phyloP scores from a whole-genome alignment of 1,140 invertebrate genomes.

The Yoshiicerus persimilis region DNA sequence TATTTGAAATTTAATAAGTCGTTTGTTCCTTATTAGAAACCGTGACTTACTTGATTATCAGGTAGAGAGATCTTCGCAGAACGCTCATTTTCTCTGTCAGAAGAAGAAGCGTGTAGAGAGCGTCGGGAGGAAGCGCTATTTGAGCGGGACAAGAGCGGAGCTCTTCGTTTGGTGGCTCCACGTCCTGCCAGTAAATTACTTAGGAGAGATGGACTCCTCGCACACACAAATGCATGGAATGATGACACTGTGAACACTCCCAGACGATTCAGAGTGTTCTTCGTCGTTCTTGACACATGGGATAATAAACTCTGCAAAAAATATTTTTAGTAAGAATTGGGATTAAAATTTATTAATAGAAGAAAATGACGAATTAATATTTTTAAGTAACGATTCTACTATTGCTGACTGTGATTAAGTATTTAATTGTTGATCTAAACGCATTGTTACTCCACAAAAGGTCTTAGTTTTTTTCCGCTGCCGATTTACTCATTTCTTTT shows the following conservation, averaged over 20 bases:
- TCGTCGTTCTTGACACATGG: slow-evolving; percentile 91
- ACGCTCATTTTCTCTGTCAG: slow-evolving; percentile 81
- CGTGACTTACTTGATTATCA: slow-evolving; percentile 69
- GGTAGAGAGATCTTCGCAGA: slow-evolving; percentile 85
- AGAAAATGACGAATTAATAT: too few relatives aligned
- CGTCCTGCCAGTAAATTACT: slow-evolving; percentile 88
- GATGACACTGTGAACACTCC: slow-evolving; percentile 97
- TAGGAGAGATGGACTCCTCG: slow-evolving; percentile 84
- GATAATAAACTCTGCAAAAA: slow-evolving; percentile 82
- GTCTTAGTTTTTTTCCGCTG: too few relatives aligned
- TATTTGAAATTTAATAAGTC: too few relatives aligned
- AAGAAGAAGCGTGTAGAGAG: slow-evolving; percentile 60
- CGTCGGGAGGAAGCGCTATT: slow-evolving; percentile 67
- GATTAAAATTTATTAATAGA: too few relatives aligned
- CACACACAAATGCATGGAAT: slow-evolving; percentile 96
- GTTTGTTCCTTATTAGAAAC: not conserved
- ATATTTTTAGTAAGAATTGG: too few relatives aligned
- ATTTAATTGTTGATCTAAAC: too few relatives aligned
- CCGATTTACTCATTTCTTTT: too few relatives aligned
- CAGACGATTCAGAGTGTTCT: slow-evolving; percentile 89
- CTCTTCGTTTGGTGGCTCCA: slow-evolving; percentile 53
- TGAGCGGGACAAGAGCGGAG: slow-evolving; percentile 75
- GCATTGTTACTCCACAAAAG: too few relatives aligned
- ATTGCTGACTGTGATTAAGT: too few relatives aligned
- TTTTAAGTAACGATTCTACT: too few relatives aligned